These are phyloP conservation scores for Danio aesculapii DNA, from an alignment of 2,797 vertebrate genomes.

Conservation along the genomic window DNA sequence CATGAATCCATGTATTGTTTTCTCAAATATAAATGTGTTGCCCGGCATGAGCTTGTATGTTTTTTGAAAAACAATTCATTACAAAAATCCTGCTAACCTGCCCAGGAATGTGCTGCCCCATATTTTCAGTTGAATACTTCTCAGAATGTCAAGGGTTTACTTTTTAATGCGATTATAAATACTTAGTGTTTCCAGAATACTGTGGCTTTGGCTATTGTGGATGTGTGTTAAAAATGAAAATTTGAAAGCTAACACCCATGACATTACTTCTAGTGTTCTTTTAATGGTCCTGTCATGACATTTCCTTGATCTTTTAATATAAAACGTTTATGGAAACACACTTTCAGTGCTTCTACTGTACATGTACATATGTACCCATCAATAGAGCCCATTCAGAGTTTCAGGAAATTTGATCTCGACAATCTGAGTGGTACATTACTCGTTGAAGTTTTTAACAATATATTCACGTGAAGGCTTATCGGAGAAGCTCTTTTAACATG, in stretches of 20 bases:
- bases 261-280: background rate
- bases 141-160: conserved; percentile 20
- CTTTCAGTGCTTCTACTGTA: background rate
- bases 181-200: conserved; percentile 4
- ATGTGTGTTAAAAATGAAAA: background rate
- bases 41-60: background rate
- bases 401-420: background rate
- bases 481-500: background rate
- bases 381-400: background rate
- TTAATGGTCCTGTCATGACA: background rate
- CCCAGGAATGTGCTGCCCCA: background rate
- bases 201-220: background rate
- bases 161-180: conserved; percentile 31
- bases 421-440: background rate
- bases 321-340: background rate
- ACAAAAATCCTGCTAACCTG: background rate
- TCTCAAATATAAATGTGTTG: background rate
- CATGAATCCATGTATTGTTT: background rate
- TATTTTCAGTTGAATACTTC: background rate
- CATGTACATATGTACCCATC: background rate
- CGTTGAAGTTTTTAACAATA: background rate
- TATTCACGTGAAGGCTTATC: background rate
- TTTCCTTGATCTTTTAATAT: background rate
- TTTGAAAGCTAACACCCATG: background rate
- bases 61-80: background rate